Evolutionary conservation across 2,797 vertebrate species (phyloP).

Genomic region (Acipenser oxyrinchus): DNA sequence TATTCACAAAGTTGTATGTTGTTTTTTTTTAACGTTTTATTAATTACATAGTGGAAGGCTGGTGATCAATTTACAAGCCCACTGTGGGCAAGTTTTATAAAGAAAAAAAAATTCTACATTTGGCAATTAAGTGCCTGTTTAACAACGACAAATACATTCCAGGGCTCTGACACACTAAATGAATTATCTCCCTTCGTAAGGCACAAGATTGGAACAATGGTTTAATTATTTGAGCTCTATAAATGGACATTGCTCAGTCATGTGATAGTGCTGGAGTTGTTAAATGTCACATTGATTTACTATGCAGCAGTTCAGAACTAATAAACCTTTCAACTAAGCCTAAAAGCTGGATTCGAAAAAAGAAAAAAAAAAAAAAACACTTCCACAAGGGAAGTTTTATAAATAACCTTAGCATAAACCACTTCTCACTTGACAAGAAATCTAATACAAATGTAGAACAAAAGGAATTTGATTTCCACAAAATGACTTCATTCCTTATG

Average conservation of each 20-base stretch:
- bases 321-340: neutral
- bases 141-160: neutral
- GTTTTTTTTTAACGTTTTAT: neutral
- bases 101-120: constrained; percentile 7
- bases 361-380: neutral
- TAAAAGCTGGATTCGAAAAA: neutral
- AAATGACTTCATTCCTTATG: no score
- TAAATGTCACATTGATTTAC: constrained; percentile 6
- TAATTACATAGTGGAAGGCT: constrained; percentile 7
- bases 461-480: no score
- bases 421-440: neutral
- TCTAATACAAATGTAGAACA: neutral
- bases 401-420: neutral
- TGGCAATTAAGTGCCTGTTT: constrained; percentile 8
- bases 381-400: constrained; percentile 7
- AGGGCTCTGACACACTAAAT: neutral
- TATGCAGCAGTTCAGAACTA: neutral
- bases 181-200: neutral
- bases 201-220: constrained; percentile 4
- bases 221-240: neutral
- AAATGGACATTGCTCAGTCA: constrained; percentile 6
- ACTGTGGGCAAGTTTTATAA: neutral
- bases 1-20: constrained; percentile 7
- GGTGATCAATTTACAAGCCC: neutral
- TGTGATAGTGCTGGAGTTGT: constrained; percentile 8